Evolutionary conservation across 2,797 vertebrate genomes (phyloP).

Genomic region (Clarias fuscus): DNA sequence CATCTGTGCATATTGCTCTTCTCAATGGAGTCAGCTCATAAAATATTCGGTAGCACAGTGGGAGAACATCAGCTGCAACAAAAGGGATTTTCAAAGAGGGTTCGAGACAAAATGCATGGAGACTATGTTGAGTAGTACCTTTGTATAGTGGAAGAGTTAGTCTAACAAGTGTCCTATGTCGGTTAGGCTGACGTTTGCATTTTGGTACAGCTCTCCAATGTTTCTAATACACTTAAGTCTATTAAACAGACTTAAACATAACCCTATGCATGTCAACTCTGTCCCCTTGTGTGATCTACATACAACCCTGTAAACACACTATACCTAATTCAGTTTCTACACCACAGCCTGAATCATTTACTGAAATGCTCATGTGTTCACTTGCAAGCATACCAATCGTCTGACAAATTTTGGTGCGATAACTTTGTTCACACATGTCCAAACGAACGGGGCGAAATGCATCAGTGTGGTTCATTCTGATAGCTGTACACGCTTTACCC

Average conservation of each 20-base stretch:
- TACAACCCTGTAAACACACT: neutral
- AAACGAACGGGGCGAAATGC: neutral
- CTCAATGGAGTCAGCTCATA: no score
- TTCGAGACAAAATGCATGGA: no score
- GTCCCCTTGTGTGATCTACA: neutral
- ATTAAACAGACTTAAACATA: neutral
- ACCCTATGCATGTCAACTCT: neutral
- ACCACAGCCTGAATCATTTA: neutral
- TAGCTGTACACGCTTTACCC: neutral
- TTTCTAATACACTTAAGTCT: no score
- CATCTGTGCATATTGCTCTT: no score
- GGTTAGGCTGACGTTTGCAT: no score
- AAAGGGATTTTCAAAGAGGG: no score
- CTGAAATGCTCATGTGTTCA: neutral
- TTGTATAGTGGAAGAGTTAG: no score
- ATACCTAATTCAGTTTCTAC: neutral
- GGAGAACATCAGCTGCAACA: no score
- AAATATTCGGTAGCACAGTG: no score
- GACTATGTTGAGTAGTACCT: no score
- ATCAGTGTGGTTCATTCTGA: neutral
- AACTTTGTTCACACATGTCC: neutral
- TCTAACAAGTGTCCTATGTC: no score
- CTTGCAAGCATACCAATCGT: neutral
- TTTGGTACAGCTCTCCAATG: no score
- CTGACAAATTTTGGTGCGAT: neutral